These are phyloP conservation scores for Drosophila burlai DNA, from an alignment of 1,140 invertebrate species.

Conservation along the genomic window DNA sequence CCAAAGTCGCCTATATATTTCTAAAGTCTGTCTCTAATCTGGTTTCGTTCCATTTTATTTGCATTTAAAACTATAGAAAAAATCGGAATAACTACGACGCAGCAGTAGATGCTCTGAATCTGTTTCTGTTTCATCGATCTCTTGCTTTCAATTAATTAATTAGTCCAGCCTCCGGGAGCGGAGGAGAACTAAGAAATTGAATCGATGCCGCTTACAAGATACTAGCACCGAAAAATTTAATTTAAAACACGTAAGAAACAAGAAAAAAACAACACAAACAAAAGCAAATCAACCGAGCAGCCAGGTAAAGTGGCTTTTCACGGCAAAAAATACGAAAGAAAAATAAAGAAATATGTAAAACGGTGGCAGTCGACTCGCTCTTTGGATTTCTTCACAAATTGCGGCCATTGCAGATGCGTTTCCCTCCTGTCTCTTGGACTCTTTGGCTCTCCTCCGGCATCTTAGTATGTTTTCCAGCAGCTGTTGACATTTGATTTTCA, in stretches of 20 bases:
- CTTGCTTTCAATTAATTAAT: slow-evolving; percentile 58
- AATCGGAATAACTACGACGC: slow-evolving; percentile 25
- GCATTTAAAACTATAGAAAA: slow-evolving; percentile 30
- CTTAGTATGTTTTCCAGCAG: neutral
- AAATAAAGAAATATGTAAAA: slow-evolving; percentile 22
- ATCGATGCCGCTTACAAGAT: slow-evolving; percentile 49
- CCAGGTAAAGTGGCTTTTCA: slow-evolving; percentile 39
- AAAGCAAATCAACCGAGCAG: slow-evolving; percentile 1
- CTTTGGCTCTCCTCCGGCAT: slow-evolving; percentile 3
- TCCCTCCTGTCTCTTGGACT: slow-evolving; percentile 5
- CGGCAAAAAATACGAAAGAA: slow-evolving; percentile 27
- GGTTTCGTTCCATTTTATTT: slow-evolving; percentile 33
- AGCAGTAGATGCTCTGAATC: slow-evolving; percentile 17
- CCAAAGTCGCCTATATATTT: slow-evolving; percentile 36
- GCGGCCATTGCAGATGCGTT: slow-evolving; percentile 53
- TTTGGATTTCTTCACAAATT: slow-evolving; percentile 55
- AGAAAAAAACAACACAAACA: neutral
- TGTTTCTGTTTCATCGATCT: slow-evolving; percentile 17
- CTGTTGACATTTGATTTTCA: slow-evolving; percentile 25
- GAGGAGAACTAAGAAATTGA: slow-evolving; percentile 25
- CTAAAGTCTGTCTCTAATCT: slow-evolving; percentile 21
- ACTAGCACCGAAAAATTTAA: slow-evolving; percentile 26
- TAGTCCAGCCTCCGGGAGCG: slow-evolving; percentile 29
- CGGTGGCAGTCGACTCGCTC: slow-evolving; percentile 20
- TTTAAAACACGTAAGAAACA: slow-evolving; percentile 32